phyloP scores from a whole-genome alignment of 64 coral and sea anemone genomes.

The Stichodactyla mertensii region DNA sequence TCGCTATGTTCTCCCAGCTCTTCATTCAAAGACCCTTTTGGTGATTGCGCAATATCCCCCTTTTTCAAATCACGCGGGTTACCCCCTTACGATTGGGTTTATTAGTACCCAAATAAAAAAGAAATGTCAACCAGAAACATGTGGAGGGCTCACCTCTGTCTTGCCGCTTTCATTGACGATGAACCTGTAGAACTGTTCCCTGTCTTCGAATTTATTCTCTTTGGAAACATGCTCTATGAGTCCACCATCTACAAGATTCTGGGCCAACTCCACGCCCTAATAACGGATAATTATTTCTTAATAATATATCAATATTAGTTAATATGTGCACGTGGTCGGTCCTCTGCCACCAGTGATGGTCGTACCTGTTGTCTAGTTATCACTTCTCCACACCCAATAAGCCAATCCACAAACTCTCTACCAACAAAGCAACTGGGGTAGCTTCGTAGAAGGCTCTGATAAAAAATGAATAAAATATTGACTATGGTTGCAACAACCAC shows the following conservation, averaged over 20 bases:
- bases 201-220: conserved; percentile 71
- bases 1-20: too few species aligned
- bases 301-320: too few species aligned
- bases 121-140: not conserved
- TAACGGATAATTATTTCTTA: not conserved
- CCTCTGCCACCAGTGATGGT: too few species aligned
- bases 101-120: too few species aligned
- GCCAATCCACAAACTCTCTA: conserved; percentile 84
- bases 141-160: not conserved
- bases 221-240: conserved; percentile 73
- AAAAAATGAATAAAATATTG: not conserved
- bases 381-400: conserved; percentile 66
- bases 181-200: conserved; percentile 90
- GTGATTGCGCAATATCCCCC: too few species aligned
- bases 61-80: not conserved
- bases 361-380: conserved; percentile 65
- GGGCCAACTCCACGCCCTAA: conserved; percentile 70
- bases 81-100: not conserved
- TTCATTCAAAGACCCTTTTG: too few species aligned
- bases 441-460: conserved; percentile 72
- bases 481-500: too few species aligned
- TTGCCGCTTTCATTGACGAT: not conserved
- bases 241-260: conserved; percentile 65
- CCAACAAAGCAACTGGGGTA: conserved; percentile 83
- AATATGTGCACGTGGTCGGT: not conserved